Evolutionary conservation across 2,888 invertebrate genomes (phyloP).

Genomic region (Chrysolina haemoptera): DNA sequence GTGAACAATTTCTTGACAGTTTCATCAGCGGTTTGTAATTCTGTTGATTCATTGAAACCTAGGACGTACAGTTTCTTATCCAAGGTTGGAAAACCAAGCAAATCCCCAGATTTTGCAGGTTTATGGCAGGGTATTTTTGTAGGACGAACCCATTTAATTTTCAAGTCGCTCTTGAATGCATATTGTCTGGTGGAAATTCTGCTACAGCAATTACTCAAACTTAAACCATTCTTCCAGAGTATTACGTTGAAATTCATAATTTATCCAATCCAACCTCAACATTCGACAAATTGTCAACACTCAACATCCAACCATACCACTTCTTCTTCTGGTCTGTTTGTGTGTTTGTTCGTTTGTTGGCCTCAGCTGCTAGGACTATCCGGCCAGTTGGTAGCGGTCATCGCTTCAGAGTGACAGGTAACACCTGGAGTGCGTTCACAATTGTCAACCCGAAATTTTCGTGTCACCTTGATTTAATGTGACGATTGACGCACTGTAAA

Average conservation of each 20-base stretch:
- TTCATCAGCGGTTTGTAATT: conserved; percentile 81
- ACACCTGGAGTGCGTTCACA: too few relatives aligned
- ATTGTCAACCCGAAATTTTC: too few relatives aligned
- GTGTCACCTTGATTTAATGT: too few relatives aligned
- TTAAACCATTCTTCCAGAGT: not conserved
- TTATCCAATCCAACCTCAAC: not conserved
- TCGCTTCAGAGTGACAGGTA: too few relatives aligned
- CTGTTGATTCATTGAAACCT: conserved; percentile 76
- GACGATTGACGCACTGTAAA: too few relatives aligned
- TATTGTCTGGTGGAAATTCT: conserved; percentile 60
- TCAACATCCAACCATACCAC: too few relatives aligned
- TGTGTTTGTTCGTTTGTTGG: too few relatives aligned
- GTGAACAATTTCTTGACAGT: conserved; percentile 81
- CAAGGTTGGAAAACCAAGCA: conserved; percentile 73
- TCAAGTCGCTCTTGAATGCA: conserved; percentile 79
- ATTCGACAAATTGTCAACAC: too few relatives aligned
- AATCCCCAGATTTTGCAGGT: conserved; percentile 82
- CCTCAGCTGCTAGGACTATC: too few relatives aligned
- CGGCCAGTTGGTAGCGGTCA: too few relatives aligned
- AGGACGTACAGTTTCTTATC: conserved; percentile 71
- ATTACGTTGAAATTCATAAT: not conserved
- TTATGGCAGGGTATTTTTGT: conserved; percentile 77
- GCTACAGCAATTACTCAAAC: not conserved
- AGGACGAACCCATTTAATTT: conserved; percentile 86
- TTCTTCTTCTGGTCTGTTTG: too few relatives aligned